Conservation (phyloP, 2,113 vertebrate species). For the Varanus salvator region DNA sequence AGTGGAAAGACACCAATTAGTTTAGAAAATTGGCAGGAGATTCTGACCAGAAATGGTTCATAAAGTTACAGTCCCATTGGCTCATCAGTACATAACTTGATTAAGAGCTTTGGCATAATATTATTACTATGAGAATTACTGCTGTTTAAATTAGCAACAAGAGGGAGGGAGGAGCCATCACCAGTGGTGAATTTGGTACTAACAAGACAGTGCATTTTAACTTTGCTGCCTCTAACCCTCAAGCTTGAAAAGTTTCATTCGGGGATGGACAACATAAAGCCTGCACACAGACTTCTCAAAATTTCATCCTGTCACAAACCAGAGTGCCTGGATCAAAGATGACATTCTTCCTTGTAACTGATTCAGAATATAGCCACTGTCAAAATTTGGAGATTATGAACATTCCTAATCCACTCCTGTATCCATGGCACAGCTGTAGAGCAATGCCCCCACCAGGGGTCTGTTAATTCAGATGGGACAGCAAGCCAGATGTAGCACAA, state of each 20-base stretch:
- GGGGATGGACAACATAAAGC: neutral
- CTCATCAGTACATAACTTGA: slow-evolving; percentile 18
- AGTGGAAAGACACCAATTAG: slow-evolving; percentile 26
- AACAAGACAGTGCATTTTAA: neutral
- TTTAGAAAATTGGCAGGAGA: slow-evolving; percentile 21
- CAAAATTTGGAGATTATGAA: neutral
- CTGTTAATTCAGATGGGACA: neutral
- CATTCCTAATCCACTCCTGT: neutral
- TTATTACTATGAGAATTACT: neutral
- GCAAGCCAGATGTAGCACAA: neutral
- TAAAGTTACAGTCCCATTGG: slow-evolving; percentile 29
- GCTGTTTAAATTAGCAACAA: neutral
- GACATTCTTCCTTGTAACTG: neutral
- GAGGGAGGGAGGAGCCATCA: neutral
- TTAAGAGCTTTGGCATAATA: slow-evolving; percentile 24
- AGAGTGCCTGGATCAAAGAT: too few species aligned
- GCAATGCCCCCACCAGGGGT: neutral
- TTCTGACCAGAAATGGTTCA: rapidly evolving
- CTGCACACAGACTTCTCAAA: too few species aligned
- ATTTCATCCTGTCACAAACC: neutral
- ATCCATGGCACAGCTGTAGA: neutral
- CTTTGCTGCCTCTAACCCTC: neutral
- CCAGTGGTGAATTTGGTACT: neutral
- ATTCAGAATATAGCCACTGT: neutral
- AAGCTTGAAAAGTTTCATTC: neutral